These are phyloP conservation scores for Polydrusus cervinus DNA, from an alignment of 2,888 invertebrate genomes.

Conservation along the genomic window DNA sequence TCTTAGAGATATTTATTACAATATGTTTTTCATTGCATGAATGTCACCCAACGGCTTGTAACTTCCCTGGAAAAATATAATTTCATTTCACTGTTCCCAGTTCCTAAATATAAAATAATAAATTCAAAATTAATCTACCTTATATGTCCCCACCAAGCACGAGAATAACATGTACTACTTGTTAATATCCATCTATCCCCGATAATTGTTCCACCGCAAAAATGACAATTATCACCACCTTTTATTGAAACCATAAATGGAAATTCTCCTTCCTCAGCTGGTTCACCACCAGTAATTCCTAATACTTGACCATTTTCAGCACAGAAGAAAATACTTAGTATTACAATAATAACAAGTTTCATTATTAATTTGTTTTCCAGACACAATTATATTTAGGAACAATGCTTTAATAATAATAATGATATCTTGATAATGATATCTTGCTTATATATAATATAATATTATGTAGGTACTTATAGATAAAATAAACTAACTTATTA, in stretches of 20 bases:
- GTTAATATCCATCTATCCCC: conserved; percentile 26
- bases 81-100: too few species aligned
- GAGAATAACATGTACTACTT: conserved; percentile 5
- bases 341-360: too few species aligned
- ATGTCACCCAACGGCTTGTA: too few species aligned
- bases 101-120: too few species aligned
- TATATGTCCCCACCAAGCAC: conserved; percentile 12
- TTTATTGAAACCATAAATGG: conserved; percentile 24
- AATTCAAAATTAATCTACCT: conserved; percentile 14
- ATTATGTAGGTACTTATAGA: too few species aligned
- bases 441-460: too few species aligned
- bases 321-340: not conserved
- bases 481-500: too few species aligned
- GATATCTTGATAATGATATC: not conserved
- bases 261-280: conserved; percentile 13
- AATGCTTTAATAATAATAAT: not conserved
- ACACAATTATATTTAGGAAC: too few species aligned
- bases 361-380: too few species aligned
- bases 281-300: not conserved
- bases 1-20: too few species aligned
- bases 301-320: not conserved
- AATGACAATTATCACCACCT: not conserved
- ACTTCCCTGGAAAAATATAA: too few species aligned
- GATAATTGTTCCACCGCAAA: conserved; percentile 21
- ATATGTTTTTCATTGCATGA: too few species aligned